Base-by-base conservation (phyloP, 92 coral and sea anemone species). In the Porites cylindrica region DNA sequence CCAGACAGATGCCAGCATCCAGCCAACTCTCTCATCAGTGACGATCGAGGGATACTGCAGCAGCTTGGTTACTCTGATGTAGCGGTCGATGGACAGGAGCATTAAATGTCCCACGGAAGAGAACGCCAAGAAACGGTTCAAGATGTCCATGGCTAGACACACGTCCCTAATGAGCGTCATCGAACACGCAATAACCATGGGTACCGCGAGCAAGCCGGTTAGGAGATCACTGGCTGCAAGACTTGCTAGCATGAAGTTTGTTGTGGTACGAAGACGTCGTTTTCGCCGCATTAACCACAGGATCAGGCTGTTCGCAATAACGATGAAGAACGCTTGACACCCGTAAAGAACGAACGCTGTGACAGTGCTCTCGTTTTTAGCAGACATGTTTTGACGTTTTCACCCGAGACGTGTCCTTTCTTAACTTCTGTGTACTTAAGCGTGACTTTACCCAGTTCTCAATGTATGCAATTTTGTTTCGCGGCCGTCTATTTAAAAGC, bases 21-120 rank as follows among this genome's bases (percentile, higher is more conserved):
- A 65, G 1, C 68, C 18, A 1, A 86, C 64, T 1, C 90, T 69
- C 43, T 82, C 80, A 6, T 53, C 80, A 10, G 91, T 90, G 21
- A 92, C 95, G 23, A 79, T 71, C 3, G 91, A 63, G 43, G 94
- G 90, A 75, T 94, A 94, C 54, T 62, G 76, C 47, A 94, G 88
- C 32, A 82, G 82, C 63, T 77, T 85, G 17, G 92, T 92, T 4
- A 94, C 91, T 18, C 98, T 88, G 54, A 94, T 23, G 68, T 94
- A 94, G n/a, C 98, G 80, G 70, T 94, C 98, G 32, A 94, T 9
- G 11, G 98, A 91, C 52, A 94, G 81, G 19, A 94, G 89, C 1
- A 82, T 82, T 6, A 94, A 82, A 71, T 94, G 98, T 2, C 95
- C 83, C 60, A 94, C 94, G 7, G 98, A 84, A 5, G 98, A 94